Percentiles rank a stretch among this genome's conserved stretches.
These are phyloP conservation scores for Steinernema hermaphroditum DNA, from an alignment of 2,888 invertebrate species.

Conservation along the genomic window DNA sequence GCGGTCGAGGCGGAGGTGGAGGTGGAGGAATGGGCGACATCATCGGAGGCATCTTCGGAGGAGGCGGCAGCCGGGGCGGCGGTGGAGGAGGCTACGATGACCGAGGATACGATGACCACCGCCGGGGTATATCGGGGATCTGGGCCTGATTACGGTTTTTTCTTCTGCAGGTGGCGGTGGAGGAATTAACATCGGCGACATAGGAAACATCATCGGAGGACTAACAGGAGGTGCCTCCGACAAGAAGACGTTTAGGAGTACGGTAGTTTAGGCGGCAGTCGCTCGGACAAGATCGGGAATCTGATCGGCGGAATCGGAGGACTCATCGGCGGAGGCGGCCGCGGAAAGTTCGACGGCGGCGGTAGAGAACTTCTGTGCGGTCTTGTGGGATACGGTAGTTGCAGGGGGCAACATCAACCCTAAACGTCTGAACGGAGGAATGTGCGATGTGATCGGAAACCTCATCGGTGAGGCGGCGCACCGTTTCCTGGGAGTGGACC, in stretches of 20 bases:
- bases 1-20: constrained; percentile 28
- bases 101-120: too few relatives aligned
- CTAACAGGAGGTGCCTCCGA: too few relatives aligned
- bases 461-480: constrained; percentile 66
- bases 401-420: constrained; percentile 57
- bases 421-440: constrained; percentile 58
- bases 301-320: constrained; percentile 63
- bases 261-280: constrained; percentile 37
- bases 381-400: neutral
- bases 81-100: constrained; percentile 34
- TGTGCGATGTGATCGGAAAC: constrained; percentile 61
- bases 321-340: constrained; percentile 45
- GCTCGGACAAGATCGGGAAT: constrained; percentile 47
- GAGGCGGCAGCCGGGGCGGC: constrained; percentile 43
- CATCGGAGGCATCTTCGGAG: constrained; percentile 35
- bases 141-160: neutral
- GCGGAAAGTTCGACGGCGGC: constrained; percentile 56
- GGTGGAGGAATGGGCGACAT: constrained; percentile 33
- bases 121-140: too few relatives aligned
- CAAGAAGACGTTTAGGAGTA: constrained; percentile 22
- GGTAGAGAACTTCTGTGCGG: too few relatives aligned
- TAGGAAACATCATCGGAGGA: constrained; percentile 44
- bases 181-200: constrained; percentile 31
- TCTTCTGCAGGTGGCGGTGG: constrained; percentile 34
- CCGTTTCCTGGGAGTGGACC: constrained; percentile 65